Evolutionary conservation across 2,113 vertebrate genomes (phyloP), one percentile per base, ranked within the genome.

Genomic region (Cebidichthys violaceus): DNA sequence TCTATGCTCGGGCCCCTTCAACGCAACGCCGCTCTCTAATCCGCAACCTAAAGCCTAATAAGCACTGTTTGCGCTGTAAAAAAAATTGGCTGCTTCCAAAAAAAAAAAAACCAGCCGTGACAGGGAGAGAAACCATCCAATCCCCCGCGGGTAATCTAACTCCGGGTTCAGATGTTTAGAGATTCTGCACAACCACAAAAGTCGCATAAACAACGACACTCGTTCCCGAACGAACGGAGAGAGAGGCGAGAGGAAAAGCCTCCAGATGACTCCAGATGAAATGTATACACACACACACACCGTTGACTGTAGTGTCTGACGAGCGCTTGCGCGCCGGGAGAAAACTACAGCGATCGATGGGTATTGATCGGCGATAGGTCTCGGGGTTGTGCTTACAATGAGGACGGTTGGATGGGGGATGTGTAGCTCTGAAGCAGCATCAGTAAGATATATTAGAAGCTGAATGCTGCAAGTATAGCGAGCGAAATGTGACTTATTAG

Each of bases 281-380:
- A 47, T 82, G 78, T 77, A 87, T 68, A 79, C 82, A n/a, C n/a
- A n/a, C n/a, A n/a, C n/a, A n/a, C n/a, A n/a, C n/a, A 83, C 73
- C 69, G 79, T n/a, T 86, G 81, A 72, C 88, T 70, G 75, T 59
- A 31, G 79, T 62, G 41, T 85, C 37, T 66, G 83, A 85, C 81
- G 75, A 62, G 69, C 62, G 77, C 55, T n/a, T 55, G 74, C 39
- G n/a, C 6, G 80, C 70, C 41, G 59, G 84, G 65, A 88, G 82
- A 84, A 82, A 80, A 92, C 85, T 27, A 87, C n/a, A 60, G 67
- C 72, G 62, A 81, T 92, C 88, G 43, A 90, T 92, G 33, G 39
- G 17, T 52, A 90, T 83, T 73, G 86, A 92, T 89, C 77, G 68
- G 35, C 60, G 4, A 79, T 83, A 82, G 76, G 75, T 85, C 79